These are phyloP conservation scores for Calosoma granatense DNA, from an alignment of 1,140 invertebrate species.

Conservation along the genomic window DNA sequence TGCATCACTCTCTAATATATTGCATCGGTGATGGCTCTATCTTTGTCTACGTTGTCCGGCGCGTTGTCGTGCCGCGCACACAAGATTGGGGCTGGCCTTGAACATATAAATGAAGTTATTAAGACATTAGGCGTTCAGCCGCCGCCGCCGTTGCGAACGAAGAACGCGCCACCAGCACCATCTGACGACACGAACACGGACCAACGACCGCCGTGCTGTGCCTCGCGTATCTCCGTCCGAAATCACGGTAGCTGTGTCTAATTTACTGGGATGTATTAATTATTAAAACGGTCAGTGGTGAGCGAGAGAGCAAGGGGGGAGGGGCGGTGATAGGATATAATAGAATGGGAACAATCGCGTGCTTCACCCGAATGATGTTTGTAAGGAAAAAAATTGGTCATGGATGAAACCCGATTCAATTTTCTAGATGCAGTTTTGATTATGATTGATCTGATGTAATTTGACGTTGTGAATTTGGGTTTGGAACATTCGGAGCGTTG, in stretches of 20 bases:
- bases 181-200: background rate
- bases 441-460: no score
- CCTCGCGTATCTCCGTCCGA: constrained; percentile 26
- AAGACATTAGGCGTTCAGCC: constrained; percentile 29
- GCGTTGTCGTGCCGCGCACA: background rate
- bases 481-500: no score
- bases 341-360: no score
- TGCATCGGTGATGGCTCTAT: background rate
- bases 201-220: background rate
- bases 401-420: no score
- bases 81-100: constrained; percentile 23
- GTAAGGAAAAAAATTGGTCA: no score
- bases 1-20: background rate
- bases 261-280: constrained; percentile 30
- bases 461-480: no score
- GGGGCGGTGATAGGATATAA: no score
- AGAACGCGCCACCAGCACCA: background rate
- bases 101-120: constrained; percentile 33
- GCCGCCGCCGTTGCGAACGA: background rate
- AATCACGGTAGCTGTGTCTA: constrained; percentile 30
- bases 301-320: no score
- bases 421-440: no score
- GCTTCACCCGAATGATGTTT: no score
- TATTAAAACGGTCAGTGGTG: constrained; percentile 15
- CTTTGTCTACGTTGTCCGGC: background rate